A percentile compares a stretch with the other conserved stretches of the same genome.
phyloP scores from a whole-genome alignment of 2,888 invertebrate genomes.

The Eumerus sabulonum region DNA sequence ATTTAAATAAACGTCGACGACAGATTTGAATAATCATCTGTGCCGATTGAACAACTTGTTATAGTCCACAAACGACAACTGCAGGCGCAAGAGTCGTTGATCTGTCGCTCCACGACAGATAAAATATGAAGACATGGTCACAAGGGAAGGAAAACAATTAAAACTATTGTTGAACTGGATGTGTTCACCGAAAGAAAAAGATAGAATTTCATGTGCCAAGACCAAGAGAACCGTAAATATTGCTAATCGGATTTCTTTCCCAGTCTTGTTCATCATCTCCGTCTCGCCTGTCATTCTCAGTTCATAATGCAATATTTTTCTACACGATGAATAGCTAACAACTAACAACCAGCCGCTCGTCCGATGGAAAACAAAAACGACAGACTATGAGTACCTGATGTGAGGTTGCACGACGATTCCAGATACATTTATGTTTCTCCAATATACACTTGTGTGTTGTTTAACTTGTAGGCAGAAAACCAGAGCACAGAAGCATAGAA shows the following conservation, averaged over 20 bases:
- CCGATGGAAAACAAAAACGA: not conserved
- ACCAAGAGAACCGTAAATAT: slow-evolving; percentile 54
- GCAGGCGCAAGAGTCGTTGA: slow-evolving; percentile 48
- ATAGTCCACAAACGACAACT: not conserved
- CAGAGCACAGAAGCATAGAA: not conserved
- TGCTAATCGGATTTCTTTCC: slow-evolving; percentile 60
- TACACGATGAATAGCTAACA: slow-evolving; percentile 42
- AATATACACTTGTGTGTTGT: no score
- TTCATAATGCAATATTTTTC: slow-evolving; percentile 30
- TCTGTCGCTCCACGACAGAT: no score
- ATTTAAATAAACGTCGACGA: no score
- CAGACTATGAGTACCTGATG: slow-evolving; percentile 39
- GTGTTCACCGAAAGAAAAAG: slow-evolving; percentile 9
- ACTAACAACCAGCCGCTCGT: slow-evolving; percentile 33
- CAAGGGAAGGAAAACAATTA: not conserved
- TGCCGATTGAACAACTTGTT: slow-evolving; percentile 11
- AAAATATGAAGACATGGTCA: no score
- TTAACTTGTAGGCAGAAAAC: slow-evolving; percentile 31
- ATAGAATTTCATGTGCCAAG: slow-evolving; percentile 52
- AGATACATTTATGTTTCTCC: slow-evolving; percentile 66
- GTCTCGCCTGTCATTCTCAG: no score
- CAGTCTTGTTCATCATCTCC: slow-evolving; percentile 46
- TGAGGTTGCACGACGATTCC: slow-evolving; percentile 43
- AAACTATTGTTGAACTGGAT: no score
- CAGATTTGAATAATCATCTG: slow-evolving; percentile 13